A percentile compares a stretch with the other conserved stretches of the same genome.
phyloP scores from a whole-genome alignment of 2,797 vertebrate species.

The Natrix natrix region DNA sequence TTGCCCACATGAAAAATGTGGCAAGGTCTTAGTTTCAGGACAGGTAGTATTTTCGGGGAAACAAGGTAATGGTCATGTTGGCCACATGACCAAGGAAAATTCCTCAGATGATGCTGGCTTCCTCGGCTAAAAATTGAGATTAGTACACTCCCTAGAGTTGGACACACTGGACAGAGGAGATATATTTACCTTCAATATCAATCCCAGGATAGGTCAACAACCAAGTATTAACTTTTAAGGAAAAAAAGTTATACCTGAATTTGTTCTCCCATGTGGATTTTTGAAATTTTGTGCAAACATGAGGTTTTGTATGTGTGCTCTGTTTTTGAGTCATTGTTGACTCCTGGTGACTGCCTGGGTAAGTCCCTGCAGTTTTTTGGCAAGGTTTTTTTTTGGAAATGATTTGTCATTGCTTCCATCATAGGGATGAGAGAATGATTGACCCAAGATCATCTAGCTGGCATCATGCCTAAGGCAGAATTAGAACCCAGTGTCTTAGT shows the following conservation, averaged over 20 bases:
- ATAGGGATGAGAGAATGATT: background rate
- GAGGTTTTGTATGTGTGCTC: background rate
- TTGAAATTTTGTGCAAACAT: background rate
- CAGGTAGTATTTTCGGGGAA: too few relatives aligned
- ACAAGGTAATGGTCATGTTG: background rate
- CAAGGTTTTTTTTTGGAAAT: background rate
- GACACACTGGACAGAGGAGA: background rate
- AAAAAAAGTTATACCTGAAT: background rate
- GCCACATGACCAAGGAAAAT: background rate
- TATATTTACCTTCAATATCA: background rate
- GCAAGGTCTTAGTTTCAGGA: too few relatives aligned
- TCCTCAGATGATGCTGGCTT: rapidly evolving
- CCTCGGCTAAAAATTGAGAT: background rate
- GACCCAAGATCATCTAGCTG: background rate
- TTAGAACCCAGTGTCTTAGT: background rate
- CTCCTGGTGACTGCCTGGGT: background rate
- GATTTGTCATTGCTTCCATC: background rate
- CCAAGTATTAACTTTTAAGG: background rate
- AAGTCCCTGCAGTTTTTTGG: background rate
- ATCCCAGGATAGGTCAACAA: background rate
- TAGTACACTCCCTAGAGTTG: background rate
- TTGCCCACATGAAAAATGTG: too few relatives aligned
- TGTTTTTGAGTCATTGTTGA: background rate
- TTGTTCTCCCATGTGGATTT: background rate
- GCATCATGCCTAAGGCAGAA: background rate